Conservation (phyloP, 2,797 vertebrate genomes). For the Lophius americanus region DNA sequence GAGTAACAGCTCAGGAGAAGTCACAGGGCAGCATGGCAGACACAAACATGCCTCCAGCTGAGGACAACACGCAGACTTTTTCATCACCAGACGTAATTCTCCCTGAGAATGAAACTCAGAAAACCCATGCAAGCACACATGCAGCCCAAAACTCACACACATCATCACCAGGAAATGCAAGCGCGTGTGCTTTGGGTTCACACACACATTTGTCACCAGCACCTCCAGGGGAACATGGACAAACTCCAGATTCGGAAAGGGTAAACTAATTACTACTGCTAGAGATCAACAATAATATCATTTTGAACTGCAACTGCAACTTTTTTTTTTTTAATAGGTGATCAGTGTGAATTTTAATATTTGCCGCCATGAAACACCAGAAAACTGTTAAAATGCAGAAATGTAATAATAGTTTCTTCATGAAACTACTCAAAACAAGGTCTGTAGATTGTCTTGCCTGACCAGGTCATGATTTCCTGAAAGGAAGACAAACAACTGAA, state of each 20-base stretch:
- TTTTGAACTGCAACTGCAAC: neutral
- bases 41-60: constrained; percentile 3
- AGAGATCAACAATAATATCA: neutral
- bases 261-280: constrained; percentile 25
- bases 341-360: neutral
- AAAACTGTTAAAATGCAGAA: neutral
- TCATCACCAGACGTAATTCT: constrained; percentile 4
- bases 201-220: constrained; percentile 14
- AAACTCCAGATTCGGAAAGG: constrained; percentile 35
- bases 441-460: too few relatives aligned
- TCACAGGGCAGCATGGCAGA: neutral
- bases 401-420: too few relatives aligned
- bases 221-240: constrained; percentile 12
- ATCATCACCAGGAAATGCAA: constrained; percentile 5
- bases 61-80: neutral
- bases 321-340: neutral
- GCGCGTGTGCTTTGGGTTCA: neutral
- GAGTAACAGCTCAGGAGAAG: constrained; percentile 7
- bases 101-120: constrained; percentile 11
- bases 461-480: too few relatives aligned
- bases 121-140: constrained; percentile 13
- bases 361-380: neutral
- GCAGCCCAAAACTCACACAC: constrained; percentile 6
- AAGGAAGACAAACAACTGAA: too few relatives aligned
- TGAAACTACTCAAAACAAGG: too few relatives aligned